phyloP scores from a whole-genome alignment of 2,888 invertebrate species.

The Drosophila koepferae region DNA sequence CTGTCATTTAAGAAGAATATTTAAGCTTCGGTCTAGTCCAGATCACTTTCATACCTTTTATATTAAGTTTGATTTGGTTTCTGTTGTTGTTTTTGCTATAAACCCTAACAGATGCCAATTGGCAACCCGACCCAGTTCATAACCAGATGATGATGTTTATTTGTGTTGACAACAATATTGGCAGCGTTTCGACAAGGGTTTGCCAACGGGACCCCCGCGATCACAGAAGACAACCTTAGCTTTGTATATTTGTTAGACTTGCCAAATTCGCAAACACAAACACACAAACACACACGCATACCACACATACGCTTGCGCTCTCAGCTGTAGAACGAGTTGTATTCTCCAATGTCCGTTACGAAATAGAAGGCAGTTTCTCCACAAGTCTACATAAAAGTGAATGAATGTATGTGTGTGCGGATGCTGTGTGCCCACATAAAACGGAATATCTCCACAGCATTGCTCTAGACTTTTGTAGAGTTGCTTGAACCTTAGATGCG shows the following conservation, averaged over 20 bases:
- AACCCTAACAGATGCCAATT: slow-evolving; percentile 13
- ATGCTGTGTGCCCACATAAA: slow-evolving; percentile 58
- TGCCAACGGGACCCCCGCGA: slow-evolving; percentile 25
- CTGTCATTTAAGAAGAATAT: background rate
- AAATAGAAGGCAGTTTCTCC: slow-evolving; percentile 53
- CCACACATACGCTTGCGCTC: background rate
- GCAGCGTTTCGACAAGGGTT: slow-evolving; percentile 28
- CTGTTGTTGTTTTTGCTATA: background rate
- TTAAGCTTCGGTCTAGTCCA: background rate
- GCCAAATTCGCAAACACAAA: slow-evolving; percentile 6
- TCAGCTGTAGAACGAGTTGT: slow-evolving; percentile 27
- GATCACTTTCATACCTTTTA: background rate
- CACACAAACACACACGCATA: background rate
- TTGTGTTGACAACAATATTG: slow-evolving; percentile 76
- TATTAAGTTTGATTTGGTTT: slow-evolving; percentile 1
- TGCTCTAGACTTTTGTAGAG: slow-evolving; percentile 54
- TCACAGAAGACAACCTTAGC: background rate
- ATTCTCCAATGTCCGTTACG: slow-evolving; percentile 61
- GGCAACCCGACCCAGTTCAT: slow-evolving; percentile 31
- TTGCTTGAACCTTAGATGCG: slow-evolving; percentile 71
- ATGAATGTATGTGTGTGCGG: slow-evolving; percentile 17
- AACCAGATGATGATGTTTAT: slow-evolving; percentile 72
- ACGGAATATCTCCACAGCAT: slow-evolving; percentile 45
- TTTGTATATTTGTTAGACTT: background rate
- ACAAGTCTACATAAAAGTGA: slow-evolving; percentile 7